Conservation (phyloP, 2,888 invertebrate species). For the Theretra japonica region DNA sequence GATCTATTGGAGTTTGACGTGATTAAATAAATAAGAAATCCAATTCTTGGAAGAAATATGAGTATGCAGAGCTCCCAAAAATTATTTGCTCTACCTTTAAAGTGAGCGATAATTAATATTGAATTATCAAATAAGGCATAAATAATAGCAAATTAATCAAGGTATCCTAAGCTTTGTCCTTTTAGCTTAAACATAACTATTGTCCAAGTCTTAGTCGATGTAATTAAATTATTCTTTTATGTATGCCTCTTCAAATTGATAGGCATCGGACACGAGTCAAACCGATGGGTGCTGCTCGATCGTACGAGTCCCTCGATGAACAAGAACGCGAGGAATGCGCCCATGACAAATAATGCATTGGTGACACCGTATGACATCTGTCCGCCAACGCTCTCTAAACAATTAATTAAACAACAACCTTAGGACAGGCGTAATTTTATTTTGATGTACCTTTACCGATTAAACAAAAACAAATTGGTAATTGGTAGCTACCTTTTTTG, state of each 20-base stretch:
- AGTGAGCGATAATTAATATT: too few species aligned
- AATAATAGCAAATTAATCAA: too few species aligned
- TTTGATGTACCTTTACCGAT: conserved; percentile 16
- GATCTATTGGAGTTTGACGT: too few species aligned
- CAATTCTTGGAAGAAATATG: too few species aligned
- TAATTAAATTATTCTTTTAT: conserved; percentile 7
- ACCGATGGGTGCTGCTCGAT: conserved; percentile 42
- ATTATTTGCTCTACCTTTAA: too few species aligned
- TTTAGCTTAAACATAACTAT: not conserved
- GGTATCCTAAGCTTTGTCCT: too few species aligned
- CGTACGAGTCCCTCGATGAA: conserved; percentile 53
- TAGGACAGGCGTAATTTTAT: not conserved
- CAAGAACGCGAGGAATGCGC: conserved; percentile 54
- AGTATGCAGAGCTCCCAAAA: too few species aligned
- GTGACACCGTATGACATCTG: conserved; percentile 55
- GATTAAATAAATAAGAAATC: too few species aligned
- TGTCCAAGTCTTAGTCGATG: not conserved
- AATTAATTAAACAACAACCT: conserved; percentile 61
- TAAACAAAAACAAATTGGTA: not conserved
- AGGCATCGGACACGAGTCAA: conserved; percentile 52
- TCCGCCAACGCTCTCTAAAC: conserved; percentile 54
- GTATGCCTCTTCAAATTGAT: conserved; percentile 21
- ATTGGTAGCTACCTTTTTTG: not conserved
- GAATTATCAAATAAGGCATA: too few species aligned
- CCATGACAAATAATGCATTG: conserved; percentile 69